These are phyloP conservation scores for Cisticola juncidis DNA, from an alignment of 2,113 vertebrate species.

Conservation along the genomic window DNA sequence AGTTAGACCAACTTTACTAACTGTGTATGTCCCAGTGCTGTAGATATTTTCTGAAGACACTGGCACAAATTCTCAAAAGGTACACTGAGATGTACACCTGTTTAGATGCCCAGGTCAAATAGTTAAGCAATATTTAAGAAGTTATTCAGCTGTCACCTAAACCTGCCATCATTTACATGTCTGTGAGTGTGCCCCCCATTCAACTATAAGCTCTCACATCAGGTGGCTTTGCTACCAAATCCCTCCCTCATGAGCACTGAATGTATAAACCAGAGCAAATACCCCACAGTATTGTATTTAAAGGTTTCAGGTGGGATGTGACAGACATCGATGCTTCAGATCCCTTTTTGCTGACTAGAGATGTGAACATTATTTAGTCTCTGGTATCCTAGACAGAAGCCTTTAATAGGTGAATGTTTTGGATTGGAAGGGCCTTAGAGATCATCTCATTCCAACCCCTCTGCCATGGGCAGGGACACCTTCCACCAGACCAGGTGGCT, in stretches of 20 bases:
- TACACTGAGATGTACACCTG: accelerated
- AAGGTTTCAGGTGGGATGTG: not conserved
- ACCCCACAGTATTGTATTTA: not conserved
- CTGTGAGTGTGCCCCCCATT: not conserved
- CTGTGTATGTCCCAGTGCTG: not conserved
- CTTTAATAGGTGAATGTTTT: not conserved
- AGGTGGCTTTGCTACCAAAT: not conserved
- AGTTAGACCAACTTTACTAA: not conserved
- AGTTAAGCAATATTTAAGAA: not conserved
- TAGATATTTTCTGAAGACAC: not conserved
- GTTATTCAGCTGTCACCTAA: not conserved
- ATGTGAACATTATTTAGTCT: not conserved
- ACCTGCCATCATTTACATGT: not conserved
- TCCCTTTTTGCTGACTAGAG: not conserved
- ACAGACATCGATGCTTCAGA: not conserved
- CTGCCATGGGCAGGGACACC: not conserved
- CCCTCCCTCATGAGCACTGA: not conserved
- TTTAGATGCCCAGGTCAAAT: not conserved
- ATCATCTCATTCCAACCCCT: not conserved
- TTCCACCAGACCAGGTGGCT: not conserved
- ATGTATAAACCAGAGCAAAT: not conserved
- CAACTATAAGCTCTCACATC: not conserved
- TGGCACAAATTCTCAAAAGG: not conserved
- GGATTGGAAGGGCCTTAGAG: not conserved
- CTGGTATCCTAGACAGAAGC: not conserved